phyloP scores from a whole-genome alignment of 2,888 invertebrate genomes.

The Argyresthia goedartella region DNA sequence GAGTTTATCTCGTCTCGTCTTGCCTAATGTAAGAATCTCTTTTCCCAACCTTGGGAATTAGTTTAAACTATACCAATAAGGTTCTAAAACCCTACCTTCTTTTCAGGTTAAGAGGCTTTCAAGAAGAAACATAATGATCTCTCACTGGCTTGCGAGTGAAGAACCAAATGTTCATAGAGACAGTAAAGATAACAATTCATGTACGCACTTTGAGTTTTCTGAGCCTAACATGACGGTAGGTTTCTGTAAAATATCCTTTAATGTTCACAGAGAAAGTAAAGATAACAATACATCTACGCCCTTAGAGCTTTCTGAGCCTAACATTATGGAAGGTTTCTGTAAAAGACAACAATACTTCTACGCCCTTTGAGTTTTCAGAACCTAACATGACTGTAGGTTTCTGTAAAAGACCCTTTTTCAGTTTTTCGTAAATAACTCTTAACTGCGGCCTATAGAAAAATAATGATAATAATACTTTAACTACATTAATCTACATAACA shows the following conservation, averaged over 20 bases:
- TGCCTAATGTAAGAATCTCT: background rate
- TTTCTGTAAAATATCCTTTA: background rate
- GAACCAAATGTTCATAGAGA: constrained; percentile 44
- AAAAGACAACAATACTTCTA: constrained; percentile 31
- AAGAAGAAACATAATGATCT: constrained; percentile 27
- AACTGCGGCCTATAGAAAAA: too few species aligned
- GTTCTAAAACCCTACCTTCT: too few species aligned
- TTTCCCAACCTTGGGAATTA: too few species aligned
- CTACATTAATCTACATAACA: too few species aligned
- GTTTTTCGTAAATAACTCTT: too few species aligned
- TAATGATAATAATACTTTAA: too few species aligned
- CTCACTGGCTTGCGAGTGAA: constrained; percentile 27
- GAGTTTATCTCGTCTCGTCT: too few species aligned
- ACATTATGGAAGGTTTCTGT: too few species aligned
- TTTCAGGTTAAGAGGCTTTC: background rate
- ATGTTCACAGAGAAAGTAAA: constrained; percentile 38
- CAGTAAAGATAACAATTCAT: constrained; percentile 32
- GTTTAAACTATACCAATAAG: background rate
- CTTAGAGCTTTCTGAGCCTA: too few species aligned
- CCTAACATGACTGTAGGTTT: constrained; percentile 39
- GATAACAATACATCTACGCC: too few species aligned
- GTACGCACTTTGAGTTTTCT: constrained; percentile 46
- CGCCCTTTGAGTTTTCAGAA: constrained; percentile 49
- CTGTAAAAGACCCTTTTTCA: too few species aligned
- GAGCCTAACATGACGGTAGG: constrained; percentile 45